phyloP scores from a whole-genome alignment of 1,140 invertebrate species.

The Vollenhovia emeryi region DNA sequence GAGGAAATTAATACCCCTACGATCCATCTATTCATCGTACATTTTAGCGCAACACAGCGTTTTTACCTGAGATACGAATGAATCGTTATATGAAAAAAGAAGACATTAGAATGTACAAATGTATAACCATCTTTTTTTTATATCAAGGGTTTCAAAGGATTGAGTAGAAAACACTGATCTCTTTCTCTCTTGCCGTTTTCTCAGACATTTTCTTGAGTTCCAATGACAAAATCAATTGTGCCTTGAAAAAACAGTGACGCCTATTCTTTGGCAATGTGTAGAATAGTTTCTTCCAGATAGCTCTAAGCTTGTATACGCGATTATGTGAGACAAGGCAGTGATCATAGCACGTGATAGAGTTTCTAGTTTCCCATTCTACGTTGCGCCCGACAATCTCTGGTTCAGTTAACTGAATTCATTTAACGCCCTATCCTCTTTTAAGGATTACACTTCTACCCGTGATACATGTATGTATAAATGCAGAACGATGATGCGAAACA shows the following conservation, averaged over 20 bases:
- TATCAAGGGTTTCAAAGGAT: slow-evolving; percentile 34
- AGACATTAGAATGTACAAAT: slow-evolving; percentile 18
- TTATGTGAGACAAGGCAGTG: slow-evolving; percentile 71
- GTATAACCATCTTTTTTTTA: neutral
- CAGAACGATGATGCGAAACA: slow-evolving; percentile 34
- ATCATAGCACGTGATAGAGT: slow-evolving; percentile 66
- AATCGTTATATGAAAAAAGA: slow-evolving; percentile 39
- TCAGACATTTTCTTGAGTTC: neutral
- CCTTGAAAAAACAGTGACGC: slow-evolving; percentile 13
- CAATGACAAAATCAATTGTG: slow-evolving; percentile 18
- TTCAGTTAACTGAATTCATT: slow-evolving; percentile 31
- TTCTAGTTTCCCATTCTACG: slow-evolving; percentile 14
- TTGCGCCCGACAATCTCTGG: neutral
- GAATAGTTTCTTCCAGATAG: slow-evolving; percentile 37
- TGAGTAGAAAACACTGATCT: slow-evolving; percentile 48
- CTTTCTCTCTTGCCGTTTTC: slow-evolving; percentile 4
- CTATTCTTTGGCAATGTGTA: slow-evolving; percentile 27
- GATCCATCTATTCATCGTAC: neutral
- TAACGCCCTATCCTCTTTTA: neutral
- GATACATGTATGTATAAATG: slow-evolving; percentile 6
- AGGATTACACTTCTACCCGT: slow-evolving; percentile 2
- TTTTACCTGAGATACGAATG: slow-evolving; percentile 38
- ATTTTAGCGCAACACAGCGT: slow-evolving; percentile 28
- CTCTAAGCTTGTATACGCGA: slow-evolving; percentile 50
- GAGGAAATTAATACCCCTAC: slow-evolving; percentile 6